Conservation (phyloP, 2,113 vertebrate species). For the Charina bottae region DNA sequence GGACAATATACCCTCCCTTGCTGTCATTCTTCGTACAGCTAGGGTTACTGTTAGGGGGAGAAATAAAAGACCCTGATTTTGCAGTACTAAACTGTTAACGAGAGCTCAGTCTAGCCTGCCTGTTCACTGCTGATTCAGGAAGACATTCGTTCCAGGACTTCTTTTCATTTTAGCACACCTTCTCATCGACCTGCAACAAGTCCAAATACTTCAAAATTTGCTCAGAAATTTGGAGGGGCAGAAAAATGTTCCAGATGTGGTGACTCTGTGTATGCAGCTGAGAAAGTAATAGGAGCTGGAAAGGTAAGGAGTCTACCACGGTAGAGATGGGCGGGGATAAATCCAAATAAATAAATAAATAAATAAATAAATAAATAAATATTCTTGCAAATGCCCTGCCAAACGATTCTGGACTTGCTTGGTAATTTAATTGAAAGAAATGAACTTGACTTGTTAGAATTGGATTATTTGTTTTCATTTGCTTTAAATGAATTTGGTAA, state of each 20-base stretch:
- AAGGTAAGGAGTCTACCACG: too few species aligned
- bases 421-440: not conserved
- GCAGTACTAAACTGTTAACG: not conserved
- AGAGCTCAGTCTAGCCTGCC: not conserved
- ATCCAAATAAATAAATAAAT: too few species aligned
- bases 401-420: not conserved
- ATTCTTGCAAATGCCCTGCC: not conserved
- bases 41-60: not conserved
- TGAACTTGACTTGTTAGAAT: not conserved
- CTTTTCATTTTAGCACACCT: constrained; percentile 66
- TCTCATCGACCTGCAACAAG: constrained; percentile 87
- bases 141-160: not conserved
- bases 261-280: constrained; percentile 90
- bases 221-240: constrained; percentile 90
- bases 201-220: constrained; percentile 91
- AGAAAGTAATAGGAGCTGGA: constrained; percentile 94
- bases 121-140: not conserved
- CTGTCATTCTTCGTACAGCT: not conserved
- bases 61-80: not conserved
- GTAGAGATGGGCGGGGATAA: too few species aligned
- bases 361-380: too few species aligned
- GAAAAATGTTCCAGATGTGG: constrained; percentile 93
- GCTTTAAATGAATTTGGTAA: not conserved
- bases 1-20: not conserved
- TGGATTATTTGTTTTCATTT: not conserved